Evolutionary conservation across 23 tunicate genomes (phyloP).

Genomic region (Oikopleura dioica): DNA sequence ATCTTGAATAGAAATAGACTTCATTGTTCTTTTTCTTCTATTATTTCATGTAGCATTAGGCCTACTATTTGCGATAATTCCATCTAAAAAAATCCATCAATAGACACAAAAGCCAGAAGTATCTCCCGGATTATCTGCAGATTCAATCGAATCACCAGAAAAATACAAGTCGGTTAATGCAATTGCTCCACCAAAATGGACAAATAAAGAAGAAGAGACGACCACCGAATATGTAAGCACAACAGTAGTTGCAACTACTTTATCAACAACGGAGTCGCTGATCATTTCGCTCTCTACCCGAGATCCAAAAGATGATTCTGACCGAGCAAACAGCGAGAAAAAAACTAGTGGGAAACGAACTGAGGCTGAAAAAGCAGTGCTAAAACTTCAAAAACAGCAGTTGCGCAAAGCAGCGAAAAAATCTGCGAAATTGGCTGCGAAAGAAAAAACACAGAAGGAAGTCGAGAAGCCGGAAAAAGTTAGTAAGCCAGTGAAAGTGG

Average conservation of each 20-base stretch:
- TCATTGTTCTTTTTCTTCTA: too few relatives aligned
- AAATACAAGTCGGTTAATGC: too few relatives aligned
- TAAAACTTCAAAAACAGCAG: neutral
- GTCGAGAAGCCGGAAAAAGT: neutral
- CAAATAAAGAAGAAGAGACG: neutral
- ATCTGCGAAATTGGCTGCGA: neutral
- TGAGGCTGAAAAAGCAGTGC: neutral
- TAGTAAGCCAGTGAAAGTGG: neutral
- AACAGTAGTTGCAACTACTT: neutral
- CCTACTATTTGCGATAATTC: too few relatives aligned
- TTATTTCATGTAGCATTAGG: too few relatives aligned
- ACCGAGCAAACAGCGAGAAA: too few relatives aligned
- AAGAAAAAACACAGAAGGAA: neutral
- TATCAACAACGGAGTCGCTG: neutral
- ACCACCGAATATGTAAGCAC: neutral
- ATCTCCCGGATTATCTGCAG: too few relatives aligned
- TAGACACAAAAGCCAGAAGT: too few relatives aligned
- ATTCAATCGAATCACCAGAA: too few relatives aligned
- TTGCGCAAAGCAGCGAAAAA: neutral
- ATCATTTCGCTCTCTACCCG: neutral
- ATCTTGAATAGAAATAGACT: too few relatives aligned
- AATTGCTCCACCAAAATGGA: too few relatives aligned
- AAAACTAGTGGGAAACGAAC: neutral
- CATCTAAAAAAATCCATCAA: too few relatives aligned
- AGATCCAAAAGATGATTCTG: too few relatives aligned